Evolutionary conservation across 2,888 invertebrate species (phyloP), one percentile per base, ranked within the genome.

Genomic region (Callimorpha dominula): DNA sequence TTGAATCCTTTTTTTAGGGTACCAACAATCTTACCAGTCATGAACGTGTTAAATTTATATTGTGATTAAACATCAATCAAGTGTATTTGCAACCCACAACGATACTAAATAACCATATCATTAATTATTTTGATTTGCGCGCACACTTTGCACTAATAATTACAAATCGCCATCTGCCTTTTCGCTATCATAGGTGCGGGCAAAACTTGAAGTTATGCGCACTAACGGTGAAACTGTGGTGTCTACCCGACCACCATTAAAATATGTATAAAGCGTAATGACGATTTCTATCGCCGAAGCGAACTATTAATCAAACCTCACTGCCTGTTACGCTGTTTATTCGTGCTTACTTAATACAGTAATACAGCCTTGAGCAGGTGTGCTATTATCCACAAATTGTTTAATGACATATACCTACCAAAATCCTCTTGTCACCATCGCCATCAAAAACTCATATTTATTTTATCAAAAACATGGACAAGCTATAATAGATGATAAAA

Each of bases 271-370:
- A 73, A 63, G 72, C 73, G 64, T 85, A 81, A 85, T 85, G 79
- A 85, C 77, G 84, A 84, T 82, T 81, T 85, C 85, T 80, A 85
- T 78, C 78, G 81, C 64, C 78, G 77, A 80, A 78, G 78, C 78
- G 74, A 75, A 78, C 78, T 68, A 82, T 83, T 79, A 81, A 83
- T 83, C 83, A 83, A 75, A 69, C 63, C 65, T 75, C 72, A 72
- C 40, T 62, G 68, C 69, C 40, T 40, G 69, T 71, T 72, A 74
- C 79, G 68, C 70, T 65, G 73, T 42, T 81, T n/a, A 20, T 50
- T 64, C 71, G 68, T 2, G 20, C 70, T 77, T 69, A 50, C 50
- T 40, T 60, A 68, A 57, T 43, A 60, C 4, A 20, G 14, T 66
- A 42, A 57, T 68, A 60, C 57, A n/a, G 54, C n/a, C n/a, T 68